Conservation (phyloP, 2,113 vertebrate species). For the Paradisaea rubra region DNA sequence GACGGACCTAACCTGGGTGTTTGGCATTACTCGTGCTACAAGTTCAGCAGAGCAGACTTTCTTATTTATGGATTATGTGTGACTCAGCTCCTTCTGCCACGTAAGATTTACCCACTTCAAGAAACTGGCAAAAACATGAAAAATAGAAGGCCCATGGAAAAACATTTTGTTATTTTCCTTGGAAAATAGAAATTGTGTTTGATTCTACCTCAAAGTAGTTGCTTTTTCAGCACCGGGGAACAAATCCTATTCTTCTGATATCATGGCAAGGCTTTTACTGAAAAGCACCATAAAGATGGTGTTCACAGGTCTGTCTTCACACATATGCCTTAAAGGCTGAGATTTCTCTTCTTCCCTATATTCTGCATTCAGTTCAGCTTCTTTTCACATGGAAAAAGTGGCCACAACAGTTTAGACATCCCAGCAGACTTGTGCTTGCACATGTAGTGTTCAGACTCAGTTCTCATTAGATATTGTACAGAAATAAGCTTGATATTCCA, state of each 20-base stretch:
- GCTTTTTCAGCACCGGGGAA: neutral
- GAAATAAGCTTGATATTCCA: neutral
- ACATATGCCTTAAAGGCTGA: neutral
- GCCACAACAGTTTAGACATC: neutral
- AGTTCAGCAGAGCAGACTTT: neutral
- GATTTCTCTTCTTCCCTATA: neutral
- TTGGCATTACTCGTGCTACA: neutral
- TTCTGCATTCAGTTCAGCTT: neutral
- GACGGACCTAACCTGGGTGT: neutral
- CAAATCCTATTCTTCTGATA: neutral
- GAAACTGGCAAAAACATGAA: neutral
- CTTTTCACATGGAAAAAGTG: neutral
- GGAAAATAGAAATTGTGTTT: neutral
- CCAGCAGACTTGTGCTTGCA: neutral
- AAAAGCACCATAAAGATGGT: neutral
- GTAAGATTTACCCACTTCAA: neutral
- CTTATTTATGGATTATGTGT: neutral
- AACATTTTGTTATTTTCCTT: neutral
- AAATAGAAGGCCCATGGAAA: neutral
- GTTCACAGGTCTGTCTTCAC: neutral
- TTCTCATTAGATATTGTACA: neutral
- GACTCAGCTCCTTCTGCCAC: neutral
- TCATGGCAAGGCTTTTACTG: neutral
- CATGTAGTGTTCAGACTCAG: neutral
- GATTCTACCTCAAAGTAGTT: neutral